These are phyloP conservation scores for Eremophila alpestris DNA, from an alignment of 2,797 vertebrate genomes.

Conservation along the genomic window DNA sequence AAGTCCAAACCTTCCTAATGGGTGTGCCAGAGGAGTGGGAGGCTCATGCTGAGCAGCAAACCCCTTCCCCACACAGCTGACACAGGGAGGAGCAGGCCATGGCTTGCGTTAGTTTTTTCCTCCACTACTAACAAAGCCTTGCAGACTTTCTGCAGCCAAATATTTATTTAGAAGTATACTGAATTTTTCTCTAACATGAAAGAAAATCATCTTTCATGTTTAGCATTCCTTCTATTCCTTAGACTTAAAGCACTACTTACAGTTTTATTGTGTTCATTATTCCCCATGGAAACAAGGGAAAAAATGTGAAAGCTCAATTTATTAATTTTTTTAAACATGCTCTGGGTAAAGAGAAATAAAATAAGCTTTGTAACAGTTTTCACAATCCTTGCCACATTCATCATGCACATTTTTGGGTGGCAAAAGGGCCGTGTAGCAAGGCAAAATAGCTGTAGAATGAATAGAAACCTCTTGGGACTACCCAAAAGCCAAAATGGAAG, in stretches of 20 bases:
- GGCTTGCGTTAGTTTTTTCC: not conserved
- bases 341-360: not conserved
- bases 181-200: not conserved
- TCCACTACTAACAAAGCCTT: not conserved
- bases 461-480: not conserved
- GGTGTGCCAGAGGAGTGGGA: not conserved
- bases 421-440: not conserved
- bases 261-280: not conserved
- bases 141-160: not conserved
- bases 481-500: not conserved
- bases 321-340: not conserved
- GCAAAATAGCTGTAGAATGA: not conserved
- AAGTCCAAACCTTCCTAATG: not conserved
- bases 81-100: not conserved
- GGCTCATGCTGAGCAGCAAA: not conserved
- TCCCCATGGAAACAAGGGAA: not conserved
- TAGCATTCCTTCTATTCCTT: not conserved
- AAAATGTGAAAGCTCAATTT: not conserved
- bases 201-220: not conserved
- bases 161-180: not conserved
- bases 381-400: not conserved
- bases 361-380: not conserved
- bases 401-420: not conserved
- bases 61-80: not conserved
- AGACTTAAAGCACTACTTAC: not conserved